These are phyloP conservation scores for Cyanocitta stelleri DNA, from an alignment of 2,113 vertebrate species.

Conservation along the genomic window DNA sequence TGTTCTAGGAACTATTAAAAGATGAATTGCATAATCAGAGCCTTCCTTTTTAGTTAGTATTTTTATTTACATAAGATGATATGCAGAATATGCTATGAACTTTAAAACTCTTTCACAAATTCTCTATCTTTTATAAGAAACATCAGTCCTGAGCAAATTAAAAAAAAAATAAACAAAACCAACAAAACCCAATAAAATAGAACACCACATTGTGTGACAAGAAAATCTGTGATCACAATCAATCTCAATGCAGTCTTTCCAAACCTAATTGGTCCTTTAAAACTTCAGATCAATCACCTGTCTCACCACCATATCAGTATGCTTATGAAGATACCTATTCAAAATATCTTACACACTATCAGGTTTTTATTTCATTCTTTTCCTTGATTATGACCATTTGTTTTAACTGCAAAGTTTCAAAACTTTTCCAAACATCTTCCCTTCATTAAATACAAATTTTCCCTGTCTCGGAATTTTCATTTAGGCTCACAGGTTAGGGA, in stretches of 20 bases:
- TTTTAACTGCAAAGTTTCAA: neutral
- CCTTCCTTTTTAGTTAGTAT: neutral
- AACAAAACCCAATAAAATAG: neutral
- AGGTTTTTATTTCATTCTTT: neutral
- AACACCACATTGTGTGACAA: neutral
- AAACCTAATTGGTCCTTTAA: accelerated
- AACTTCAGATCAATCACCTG: neutral
- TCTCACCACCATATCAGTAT: neutral
- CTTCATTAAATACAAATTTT: neutral
- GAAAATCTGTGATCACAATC: neutral
- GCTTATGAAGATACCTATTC: neutral
- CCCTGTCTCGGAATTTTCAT: neutral
- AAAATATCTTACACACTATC: neutral
- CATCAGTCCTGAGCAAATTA: accelerated
- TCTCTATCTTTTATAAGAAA: neutral
- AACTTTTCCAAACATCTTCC: neutral
- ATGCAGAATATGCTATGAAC: neutral
- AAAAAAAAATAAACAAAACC: neutral
- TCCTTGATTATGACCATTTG: neutral
- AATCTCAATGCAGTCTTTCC: neutral
- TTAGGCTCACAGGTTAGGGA: neutral
- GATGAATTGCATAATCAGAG: neutral
- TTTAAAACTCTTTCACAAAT: neutral
- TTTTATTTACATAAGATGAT: neutral
- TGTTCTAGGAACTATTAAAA: neutral